Conservation (phyloP, 2,797 vertebrate genomes). For the Anolis apletophallus region DNA sequence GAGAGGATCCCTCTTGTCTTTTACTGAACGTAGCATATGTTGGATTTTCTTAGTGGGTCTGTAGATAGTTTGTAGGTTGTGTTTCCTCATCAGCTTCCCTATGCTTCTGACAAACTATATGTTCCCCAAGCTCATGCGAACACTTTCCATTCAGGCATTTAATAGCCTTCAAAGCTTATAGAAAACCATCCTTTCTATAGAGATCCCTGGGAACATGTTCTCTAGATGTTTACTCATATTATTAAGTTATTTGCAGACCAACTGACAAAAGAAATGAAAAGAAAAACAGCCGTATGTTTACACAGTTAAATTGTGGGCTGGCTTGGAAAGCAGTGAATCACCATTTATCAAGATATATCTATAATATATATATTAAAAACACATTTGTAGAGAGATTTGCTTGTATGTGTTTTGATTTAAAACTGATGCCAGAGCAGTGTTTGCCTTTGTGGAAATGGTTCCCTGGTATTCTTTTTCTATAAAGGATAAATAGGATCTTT, state of each 20-base stretch:
- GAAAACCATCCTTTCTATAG: background rate
- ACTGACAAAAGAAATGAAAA: background rate
- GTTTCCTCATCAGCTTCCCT: no score
- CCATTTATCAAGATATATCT: constrained; percentile 21
- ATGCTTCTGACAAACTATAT: background rate
- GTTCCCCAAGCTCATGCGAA: background rate
- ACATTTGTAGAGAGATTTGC: constrained; percentile 35
- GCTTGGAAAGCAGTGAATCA: background rate
- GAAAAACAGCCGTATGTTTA: constrained; percentile 32
- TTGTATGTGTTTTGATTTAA: constrained; percentile 53
- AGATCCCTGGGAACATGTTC: background rate
- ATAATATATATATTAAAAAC: background rate
- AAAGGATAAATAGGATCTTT: constrained; percentile 54
- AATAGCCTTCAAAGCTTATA: constrained; percentile 32
- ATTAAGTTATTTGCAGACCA: constrained; percentile 40
- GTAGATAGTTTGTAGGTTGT: no score
- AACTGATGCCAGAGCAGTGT: background rate
- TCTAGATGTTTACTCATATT: constrained; percentile 21
- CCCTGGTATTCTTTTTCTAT: constrained; percentile 3
- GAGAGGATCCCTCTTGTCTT: no score
- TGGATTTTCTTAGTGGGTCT: no score
- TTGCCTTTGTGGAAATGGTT: constrained; percentile 41
- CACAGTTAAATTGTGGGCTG: constrained; percentile 21
- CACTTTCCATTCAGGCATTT: constrained; percentile 5
- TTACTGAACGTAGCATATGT: no score